Evolutionary conservation across 1,140 invertebrate species (phyloP), one percentile per base, ranked within the genome.

Genomic region (Trachelipus rathkii): DNA sequence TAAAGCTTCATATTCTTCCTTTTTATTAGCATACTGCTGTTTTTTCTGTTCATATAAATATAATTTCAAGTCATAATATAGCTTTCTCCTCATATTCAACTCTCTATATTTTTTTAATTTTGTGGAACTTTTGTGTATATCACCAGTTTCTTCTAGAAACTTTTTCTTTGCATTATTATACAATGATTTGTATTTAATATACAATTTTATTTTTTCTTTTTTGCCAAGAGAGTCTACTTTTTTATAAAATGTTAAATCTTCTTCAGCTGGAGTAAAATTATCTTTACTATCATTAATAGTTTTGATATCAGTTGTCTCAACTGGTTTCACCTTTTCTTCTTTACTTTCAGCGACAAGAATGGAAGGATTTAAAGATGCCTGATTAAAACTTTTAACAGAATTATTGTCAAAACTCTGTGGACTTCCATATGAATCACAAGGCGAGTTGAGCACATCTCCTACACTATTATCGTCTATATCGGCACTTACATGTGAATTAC

Each of bases 101-200:
- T 60, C 50, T 19, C 50, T 60, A 60, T 60, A 60, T 19, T 8
- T 60, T 60, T 60, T 60, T 8, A 60, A 60, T 60, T 60, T 60
- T 60, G 50, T 8, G 4, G 50, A 8, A 19, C 50, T 60, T 60
- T 60, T 60, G 8, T 60, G 19, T 1, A 60, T 60, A 60, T 60
- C 50, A 2, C 50, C 50, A 60, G 50, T 2, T 60, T 60, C 50
- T 15, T 60, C 50, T 4, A 15, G 19, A 60, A 60, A 60, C 19
- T 60, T 60, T 60, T 60, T 60, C 50, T 60, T 60, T 2, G 50
- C 8, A 60, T 60, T 60, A 60, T 60, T 60, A 60, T 60, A 60
- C 11, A 60, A 8, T 19, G 11, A 0, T 60, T 60, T 60, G 19
- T 60, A 60, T 19, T 60, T 60, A 19, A 60, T 60, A 19, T 60